These are phyloP conservation scores for Ursus arctos DNA, from an alignment of 2,113 vertebrate genomes.

Conservation along the genomic window DNA sequence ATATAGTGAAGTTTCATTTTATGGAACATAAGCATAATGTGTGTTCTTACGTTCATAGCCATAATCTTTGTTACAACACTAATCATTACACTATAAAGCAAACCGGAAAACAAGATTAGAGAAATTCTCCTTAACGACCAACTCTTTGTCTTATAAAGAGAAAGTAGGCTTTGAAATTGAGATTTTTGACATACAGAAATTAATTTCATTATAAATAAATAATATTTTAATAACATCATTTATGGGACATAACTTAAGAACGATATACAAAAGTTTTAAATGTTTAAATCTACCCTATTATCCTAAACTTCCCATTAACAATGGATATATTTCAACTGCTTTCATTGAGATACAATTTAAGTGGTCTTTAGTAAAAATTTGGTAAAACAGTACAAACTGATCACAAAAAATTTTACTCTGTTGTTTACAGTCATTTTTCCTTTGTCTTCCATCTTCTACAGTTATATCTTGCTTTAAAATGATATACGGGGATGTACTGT, in stretches of 20 bases:
- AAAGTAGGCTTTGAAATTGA: not conserved
- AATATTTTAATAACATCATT: not conserved
- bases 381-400: not conserved
- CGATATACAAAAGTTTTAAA: not conserved
- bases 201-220: not conserved
- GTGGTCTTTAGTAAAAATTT: not conserved
- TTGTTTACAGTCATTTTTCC: not conserved
- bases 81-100: not conserved
- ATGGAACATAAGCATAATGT: not conserved
- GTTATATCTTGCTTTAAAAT: not conserved
- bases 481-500: too few relatives aligned
- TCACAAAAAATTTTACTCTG: not conserved
- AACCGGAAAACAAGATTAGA: constrained; percentile 6
- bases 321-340: not conserved
- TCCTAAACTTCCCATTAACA: not conserved
- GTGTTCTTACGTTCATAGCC: not conserved
- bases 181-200: not conserved
- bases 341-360: not conserved
- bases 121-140: not conserved
- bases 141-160: not conserved
- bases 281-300: not conserved
- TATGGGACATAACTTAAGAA: not conserved
- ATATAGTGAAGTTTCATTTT: not conserved
- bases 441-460: not conserved
- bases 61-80: not conserved